Evolutionary conservation across 2,888 invertebrate genomes (phyloP), one percentile per base, ranked within the genome.

Genomic region (Brassicogethes aeneus): DNA sequence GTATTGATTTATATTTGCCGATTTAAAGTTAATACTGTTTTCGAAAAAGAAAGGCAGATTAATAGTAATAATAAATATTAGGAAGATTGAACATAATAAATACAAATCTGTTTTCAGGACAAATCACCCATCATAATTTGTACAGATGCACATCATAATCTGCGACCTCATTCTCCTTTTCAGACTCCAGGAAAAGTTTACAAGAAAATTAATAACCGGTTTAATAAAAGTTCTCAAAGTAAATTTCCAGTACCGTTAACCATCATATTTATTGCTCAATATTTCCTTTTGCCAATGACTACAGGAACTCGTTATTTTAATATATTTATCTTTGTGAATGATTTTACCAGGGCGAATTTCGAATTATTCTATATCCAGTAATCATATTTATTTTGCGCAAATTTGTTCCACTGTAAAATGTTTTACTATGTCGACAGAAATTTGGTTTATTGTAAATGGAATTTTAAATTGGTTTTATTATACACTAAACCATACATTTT

Each of bases 161-260:
- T 40, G 15, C 39, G 42, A 23, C 39, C 42, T 46, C 37, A 44
- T 50, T 43, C 49, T 47, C 45, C 49, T 41, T n/a, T 40, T 35
- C 36, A 47, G 53, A 44, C 49, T 51, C 51, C 49, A 44, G n/a
- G n/a, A n/a, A 45, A 44, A 42, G 41, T 44, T 41, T 35, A 36
- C 36, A 39, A 39, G 46, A 48, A 53, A 59, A 60, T 61, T 60
- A 61, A 60, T 60, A 62, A 59, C 55, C 51, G 52, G 52, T 57
- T 60, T 60, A 59, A 60, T 60, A 57, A 60, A 61, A 62, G 55
- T 62, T 59, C 50, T 53, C 58, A 56, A 62, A 61, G 60, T 59
- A 56, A 61, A 62, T 62, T 59, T 60, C 60, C 57, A 53, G 50
- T 59, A 54, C 54, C 59, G 56, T 48, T 56, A 53, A 47, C 54